Percentiles rank a stretch among this genome's conserved stretches.
Evolutionary conservation across 2,888 invertebrate genomes (phyloP).

Genomic region (Napeogenes inachia): DNA sequence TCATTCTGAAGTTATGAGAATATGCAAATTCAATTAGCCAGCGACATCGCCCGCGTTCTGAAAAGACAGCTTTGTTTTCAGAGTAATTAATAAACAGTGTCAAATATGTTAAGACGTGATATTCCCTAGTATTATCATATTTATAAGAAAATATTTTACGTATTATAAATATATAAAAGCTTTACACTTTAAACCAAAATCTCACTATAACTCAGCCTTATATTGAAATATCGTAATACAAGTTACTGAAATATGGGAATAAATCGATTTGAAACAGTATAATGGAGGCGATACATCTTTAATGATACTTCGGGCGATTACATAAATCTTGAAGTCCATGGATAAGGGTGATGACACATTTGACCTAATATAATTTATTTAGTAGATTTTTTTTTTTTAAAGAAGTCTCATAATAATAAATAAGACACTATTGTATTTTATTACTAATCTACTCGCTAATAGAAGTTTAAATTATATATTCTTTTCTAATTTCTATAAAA

Average conservation of each 20-base stretch:
- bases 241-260: background rate
- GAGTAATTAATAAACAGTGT: slow-evolving; percentile 2
- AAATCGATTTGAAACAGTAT: slow-evolving; percentile 6
- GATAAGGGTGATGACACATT: background rate
- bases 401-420: too few species aligned
- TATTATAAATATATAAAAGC: too few species aligned
- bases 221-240: background rate
- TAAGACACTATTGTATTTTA: background rate
- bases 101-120: background rate
- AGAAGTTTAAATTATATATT: too few species aligned
- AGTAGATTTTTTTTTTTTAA: too few species aligned
- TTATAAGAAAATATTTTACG: too few species aligned
- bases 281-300: slow-evolving; percentile 8
- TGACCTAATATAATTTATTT: background rate
- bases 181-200: too few species aligned
- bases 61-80: slow-evolving; percentile 3
- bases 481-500: too few species aligned
- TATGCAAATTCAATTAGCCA: slow-evolving; percentile 17
- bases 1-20: slow-evolving; percentile 16
- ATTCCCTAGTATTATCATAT: too few species aligned
- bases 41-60: slow-evolving; percentile 4
- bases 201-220: background rate
- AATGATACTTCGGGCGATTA: slow-evolving; percentile 4
- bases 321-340: slow-evolving; percentile 5
- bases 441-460: too few species aligned